phyloP scores from a whole-genome alignment of 2,113 vertebrate genomes.

The Dicentrarchus labrax region DNA sequence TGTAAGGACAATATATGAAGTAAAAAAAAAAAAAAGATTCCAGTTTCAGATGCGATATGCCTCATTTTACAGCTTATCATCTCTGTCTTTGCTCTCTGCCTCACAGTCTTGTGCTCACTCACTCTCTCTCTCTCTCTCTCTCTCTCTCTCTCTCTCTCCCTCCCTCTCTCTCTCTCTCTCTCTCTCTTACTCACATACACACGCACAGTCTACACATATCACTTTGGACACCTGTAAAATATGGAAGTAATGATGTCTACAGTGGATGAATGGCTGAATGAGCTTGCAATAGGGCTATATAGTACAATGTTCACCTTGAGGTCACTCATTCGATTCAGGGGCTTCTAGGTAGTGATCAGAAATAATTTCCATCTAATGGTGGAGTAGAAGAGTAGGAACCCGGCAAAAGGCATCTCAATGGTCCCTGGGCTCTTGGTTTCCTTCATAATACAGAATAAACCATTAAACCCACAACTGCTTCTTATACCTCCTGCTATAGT shows the following conservation, averaged over 20 bases:
- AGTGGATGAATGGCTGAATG: slow-evolving; percentile 73
- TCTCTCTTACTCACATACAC: background rate
- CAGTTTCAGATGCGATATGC: background rate
- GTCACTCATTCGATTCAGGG: slow-evolving; percentile 79
- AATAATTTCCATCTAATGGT: slow-evolving; percentile 76
- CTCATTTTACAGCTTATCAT: slow-evolving; percentile 34
- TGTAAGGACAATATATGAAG: background rate
- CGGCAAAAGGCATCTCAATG: slow-evolving; percentile 37
- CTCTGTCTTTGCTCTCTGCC: slow-evolving; percentile 4
- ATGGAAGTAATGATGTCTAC: slow-evolving; percentile 77
- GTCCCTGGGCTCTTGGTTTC: slow-evolving; percentile 22
- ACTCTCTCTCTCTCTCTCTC: slow-evolving; percentile 2
- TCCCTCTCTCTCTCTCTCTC: background rate
- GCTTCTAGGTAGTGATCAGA: slow-evolving; percentile 72
- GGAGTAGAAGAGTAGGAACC: slow-evolving; percentile 38
- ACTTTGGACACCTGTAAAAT: slow-evolving; percentile 78
- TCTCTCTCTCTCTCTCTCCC: background rate
- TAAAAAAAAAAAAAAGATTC: background rate
- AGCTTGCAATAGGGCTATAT: slow-evolving; percentile 63
- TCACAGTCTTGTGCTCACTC: slow-evolving; percentile 15
- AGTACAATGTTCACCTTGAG: slow-evolving; percentile 71
- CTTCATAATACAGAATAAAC: slow-evolving; percentile 60
- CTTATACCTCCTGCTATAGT: slow-evolving; percentile 23
- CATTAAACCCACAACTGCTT: slow-evolving; percentile 53
- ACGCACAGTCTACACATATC: slow-evolving; percentile 46